Evolutionary conservation across 2,888 invertebrate genomes (phyloP), one percentile per base, ranked within the genome.

Genomic region (Thymelicus acteon): DNA sequence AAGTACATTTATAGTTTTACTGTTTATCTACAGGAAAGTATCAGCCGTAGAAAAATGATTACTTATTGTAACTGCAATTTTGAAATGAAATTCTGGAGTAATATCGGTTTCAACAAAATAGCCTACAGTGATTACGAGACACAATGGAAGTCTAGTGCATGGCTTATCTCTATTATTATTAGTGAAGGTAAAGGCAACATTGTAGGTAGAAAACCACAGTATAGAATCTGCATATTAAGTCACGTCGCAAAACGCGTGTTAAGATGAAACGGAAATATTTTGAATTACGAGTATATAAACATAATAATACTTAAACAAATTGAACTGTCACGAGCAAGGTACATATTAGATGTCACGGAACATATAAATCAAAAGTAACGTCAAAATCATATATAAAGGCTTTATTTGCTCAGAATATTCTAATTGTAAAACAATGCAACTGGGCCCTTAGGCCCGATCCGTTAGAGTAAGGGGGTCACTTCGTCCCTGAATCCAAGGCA

Each of bases 121-220:
- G 7, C 10, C 54, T 24, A 54, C n/a, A 12, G 6, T 54, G 54
- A 54, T 44, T 60, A 39, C 19, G 44, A 8, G 8, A 2, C 19
- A 15, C 44, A 60, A 40, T 19, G 39, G 39, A 12, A 48, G 37
- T 60, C 12, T 48, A 15, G 37, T 24, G 73, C 72, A 65, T 72
- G 64, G 75, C 79, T 81, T 85, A 86, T 87, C 84, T 81, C 71
- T 39, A 69, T 79, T 80, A 69, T 79, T 80, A 85, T 82, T 84
- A 81, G 72, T 72, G 74, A 67, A 73, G 60, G 75, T 73, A 77
- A 75, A 75, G 6, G 60, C 68, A 76, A 77, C 75, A 78, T 74
- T 68, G 72, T 75, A 54, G 10, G 24, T 54, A 5, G 31, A 54
- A n/a, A 12, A 74, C 76, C 75, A 79, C 74, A 76, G 75, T 73